phyloP scores from a whole-genome alignment of 2,888 invertebrate species.

The Kuschelorhynchus macadamiae region DNA sequence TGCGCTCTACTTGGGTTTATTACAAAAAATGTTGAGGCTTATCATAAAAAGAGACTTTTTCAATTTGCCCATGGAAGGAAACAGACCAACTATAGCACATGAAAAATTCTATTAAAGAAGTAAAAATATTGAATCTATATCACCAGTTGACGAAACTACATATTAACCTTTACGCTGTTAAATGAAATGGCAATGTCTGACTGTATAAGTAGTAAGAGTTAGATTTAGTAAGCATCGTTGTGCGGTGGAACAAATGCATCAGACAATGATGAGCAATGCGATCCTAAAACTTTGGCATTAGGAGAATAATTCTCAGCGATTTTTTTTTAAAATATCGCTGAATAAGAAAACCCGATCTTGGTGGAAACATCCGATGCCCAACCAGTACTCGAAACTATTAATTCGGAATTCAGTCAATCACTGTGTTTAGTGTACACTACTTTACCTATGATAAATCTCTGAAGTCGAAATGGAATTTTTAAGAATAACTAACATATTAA shows the following conservation, averaged over 20 bases:
- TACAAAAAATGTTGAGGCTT: conserved; percentile 8
- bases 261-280: background rate
- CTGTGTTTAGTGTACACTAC: no score
- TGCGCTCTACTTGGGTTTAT: conserved; percentile 17
- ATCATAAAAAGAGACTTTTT: conserved; percentile 24
- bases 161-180: background rate
- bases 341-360: no score
- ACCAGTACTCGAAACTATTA: no score
- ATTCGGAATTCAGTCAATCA: no score
- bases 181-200: conserved; percentile 18
- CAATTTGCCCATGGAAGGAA: background rate
- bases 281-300: no score
- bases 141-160: conserved; percentile 10
- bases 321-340: no score
- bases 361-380: no score
- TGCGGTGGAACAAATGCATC: background rate
- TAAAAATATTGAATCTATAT: conserved; percentile 1
- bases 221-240: background rate
- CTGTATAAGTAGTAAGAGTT: conserved; percentile 10
- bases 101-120: conserved; percentile 14
- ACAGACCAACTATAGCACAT: conserved; percentile 1
- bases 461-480: no score
- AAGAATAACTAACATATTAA: no score
- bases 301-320: no score
- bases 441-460: no score